Percentiles rank a stretch among this genome's conserved stretches.
phyloP scores from a whole-genome alignment of 1,140 invertebrate species.

The Drosophila setifemur region DNA sequence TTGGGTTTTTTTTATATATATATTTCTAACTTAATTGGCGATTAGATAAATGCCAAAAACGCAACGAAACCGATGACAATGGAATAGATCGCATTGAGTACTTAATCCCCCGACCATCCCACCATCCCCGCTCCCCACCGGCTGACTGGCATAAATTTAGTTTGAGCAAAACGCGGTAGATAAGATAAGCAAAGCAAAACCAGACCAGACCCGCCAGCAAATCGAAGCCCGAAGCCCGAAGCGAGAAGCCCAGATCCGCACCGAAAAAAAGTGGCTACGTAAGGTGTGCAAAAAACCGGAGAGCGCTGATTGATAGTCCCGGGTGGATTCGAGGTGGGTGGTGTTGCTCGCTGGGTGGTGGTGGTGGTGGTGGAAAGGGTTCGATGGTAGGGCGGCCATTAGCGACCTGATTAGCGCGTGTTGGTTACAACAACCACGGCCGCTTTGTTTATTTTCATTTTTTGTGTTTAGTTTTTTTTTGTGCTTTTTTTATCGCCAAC shows the following conservation, averaged over 20 bases:
- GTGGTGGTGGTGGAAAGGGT: constrained; percentile 27
- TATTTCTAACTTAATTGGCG: constrained; percentile 73
- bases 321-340: too few species aligned
- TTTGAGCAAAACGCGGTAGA: constrained; percentile 67
- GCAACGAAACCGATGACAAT: constrained; percentile 31
- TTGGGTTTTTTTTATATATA: constrained; percentile 54
- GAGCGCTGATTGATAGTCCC: constrained; percentile 60
- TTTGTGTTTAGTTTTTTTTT: background rate
- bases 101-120: background rate
- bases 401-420: constrained; percentile 69
- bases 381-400: constrained; percentile 20
- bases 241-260: background rate
- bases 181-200: constrained; percentile 59
- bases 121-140: background rate
- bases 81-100: constrained; percentile 18
- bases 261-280: constrained; percentile 23
- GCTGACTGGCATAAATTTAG: constrained; percentile 67
- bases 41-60: constrained; percentile 67
- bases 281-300: constrained; percentile 63
- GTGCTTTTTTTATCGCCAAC: constrained; percentile 60
- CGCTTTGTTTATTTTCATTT: constrained; percentile 22
- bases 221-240: background rate
- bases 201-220: constrained; percentile 13
- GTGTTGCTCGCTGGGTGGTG: too few species aligned
- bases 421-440: constrained; percentile 46